A percentile compares a stretch with the other conserved stretches of the same genome.
phyloP scores from a whole-genome alignment of 2,797 vertebrate genomes.

The Galago senegalensis region DNA sequence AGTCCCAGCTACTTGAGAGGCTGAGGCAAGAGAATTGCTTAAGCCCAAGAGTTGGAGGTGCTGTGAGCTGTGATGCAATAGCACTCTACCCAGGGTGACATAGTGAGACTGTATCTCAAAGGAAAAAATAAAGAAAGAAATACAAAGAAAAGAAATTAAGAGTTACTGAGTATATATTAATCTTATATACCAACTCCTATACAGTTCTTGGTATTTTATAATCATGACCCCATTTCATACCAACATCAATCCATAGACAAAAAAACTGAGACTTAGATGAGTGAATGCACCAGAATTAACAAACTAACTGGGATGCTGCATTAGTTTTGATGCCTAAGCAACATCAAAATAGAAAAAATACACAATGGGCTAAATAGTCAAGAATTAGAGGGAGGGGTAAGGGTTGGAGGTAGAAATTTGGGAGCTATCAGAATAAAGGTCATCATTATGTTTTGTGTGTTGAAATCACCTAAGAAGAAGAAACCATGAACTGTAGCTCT shows the following conservation, averaged over 20 bases:
- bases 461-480: neutral
- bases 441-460: neutral
- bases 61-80: too few species aligned
- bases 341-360: slow-evolving; percentile 22
- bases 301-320: neutral
- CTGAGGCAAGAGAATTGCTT: too few species aligned
- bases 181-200: neutral
- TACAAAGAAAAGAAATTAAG: neutral
- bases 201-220: neutral
- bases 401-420: neutral
- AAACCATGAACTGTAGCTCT: neutral
- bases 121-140: too few species aligned
- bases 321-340: neutral
- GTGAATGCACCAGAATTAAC: neutral
- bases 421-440: neutral
- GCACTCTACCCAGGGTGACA: too few species aligned
- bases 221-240: neutral
- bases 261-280: neutral
- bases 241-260: neutral
- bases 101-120: too few species aligned
- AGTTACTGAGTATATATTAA: neutral
- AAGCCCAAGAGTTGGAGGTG: too few species aligned
- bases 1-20: too few species aligned
- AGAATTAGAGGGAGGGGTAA: neutral
- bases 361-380: neutral